Conservation (phyloP, 2,888 invertebrate species). For the Drosophila subquinaria region DNA sequence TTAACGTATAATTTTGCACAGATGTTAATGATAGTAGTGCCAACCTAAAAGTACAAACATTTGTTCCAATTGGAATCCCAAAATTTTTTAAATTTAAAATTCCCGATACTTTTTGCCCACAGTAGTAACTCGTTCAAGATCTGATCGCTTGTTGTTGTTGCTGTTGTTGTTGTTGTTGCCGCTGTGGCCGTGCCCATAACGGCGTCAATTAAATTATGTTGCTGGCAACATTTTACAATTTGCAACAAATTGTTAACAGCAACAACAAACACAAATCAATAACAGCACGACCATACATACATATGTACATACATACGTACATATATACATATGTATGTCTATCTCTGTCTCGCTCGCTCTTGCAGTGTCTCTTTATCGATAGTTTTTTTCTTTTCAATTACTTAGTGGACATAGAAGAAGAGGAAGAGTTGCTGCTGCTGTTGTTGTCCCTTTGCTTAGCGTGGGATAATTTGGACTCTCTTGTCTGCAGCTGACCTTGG, state of each 20-base stretch:
- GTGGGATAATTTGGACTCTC: slow-evolving; percentile 58
- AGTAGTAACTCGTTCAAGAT: slow-evolving; percentile 62
- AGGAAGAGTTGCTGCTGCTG: slow-evolving; percentile 12
- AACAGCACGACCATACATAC: slow-evolving; percentile 50
- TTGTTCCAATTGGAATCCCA: no score
- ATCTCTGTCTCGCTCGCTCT: slow-evolving; percentile 12
- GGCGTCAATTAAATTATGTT: slow-evolving; percentile 83
- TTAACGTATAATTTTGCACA: no score
- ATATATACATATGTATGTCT: neutral
- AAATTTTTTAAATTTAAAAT: no score
- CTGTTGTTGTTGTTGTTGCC: slow-evolving; percentile 41
- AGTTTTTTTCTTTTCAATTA: slow-evolving; percentile 34
- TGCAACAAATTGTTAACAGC: slow-evolving; percentile 81
- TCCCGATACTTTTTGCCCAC: no score
- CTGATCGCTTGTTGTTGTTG: slow-evolving; percentile 51
- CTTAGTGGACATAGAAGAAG: slow-evolving; percentile 28
- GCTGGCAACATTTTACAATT: slow-evolving; percentile 81
- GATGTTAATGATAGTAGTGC: no score
- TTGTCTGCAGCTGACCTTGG: slow-evolving; percentile 48
- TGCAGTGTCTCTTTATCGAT: slow-evolving; percentile 2
- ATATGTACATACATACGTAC: neutral
- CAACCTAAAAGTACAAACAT: no score
- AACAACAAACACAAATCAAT: slow-evolving; percentile 67
- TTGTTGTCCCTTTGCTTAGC: slow-evolving; percentile 52
- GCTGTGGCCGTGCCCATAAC: slow-evolving; percentile 71